phyloP scores from a whole-genome alignment of 2,797 vertebrate species.

The Esox lucius region DNA sequence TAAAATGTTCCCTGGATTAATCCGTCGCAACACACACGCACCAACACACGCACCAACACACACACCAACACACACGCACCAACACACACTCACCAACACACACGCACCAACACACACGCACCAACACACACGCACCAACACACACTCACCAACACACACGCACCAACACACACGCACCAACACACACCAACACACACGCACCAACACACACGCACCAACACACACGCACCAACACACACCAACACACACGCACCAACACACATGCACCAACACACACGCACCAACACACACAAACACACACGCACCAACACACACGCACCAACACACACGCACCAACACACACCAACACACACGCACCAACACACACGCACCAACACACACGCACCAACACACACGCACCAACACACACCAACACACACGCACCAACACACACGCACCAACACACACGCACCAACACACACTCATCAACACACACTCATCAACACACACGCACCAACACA shows the following conservation, averaged over 20 bases:
- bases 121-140: conserved; percentile 75
- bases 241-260: too few species aligned
- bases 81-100: conserved; percentile 84
- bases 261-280: conserved; percentile 70
- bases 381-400: conserved; percentile 76
- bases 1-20: too few species aligned
- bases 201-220: conserved; percentile 83
- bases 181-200: too few species aligned
- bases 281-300: too few species aligned
- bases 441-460: conserved; percentile 2
- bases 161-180: conserved; percentile 80
- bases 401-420: too few species aligned
- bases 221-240: conserved; percentile 45
- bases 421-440: conserved; percentile 80
- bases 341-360: too few species aligned
- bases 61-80: too few species aligned
- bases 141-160: conserved; percentile 86
- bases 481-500: background rate
- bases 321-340: conserved; percentile 51
- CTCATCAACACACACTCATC: too few species aligned
- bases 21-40: too few species aligned
- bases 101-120: conserved; percentile 68
- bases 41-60: background rate
- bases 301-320: conserved; percentile 76
- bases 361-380: conserved; percentile 86